Base-by-base conservation (phyloP, 2,888 invertebrate species). In the Protula sp. region DNA sequence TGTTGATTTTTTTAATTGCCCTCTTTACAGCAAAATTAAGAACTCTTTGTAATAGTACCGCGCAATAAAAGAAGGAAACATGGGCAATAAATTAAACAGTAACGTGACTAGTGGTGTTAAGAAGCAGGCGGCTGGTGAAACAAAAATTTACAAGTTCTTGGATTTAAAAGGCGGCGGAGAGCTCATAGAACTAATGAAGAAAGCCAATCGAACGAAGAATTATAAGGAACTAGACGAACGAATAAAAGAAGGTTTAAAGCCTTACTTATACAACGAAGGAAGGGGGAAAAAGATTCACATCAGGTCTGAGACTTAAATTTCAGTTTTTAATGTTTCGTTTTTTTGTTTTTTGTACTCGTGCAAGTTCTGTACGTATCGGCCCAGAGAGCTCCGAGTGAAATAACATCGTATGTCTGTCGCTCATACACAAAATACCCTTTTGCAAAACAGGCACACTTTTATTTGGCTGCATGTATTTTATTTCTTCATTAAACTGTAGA, bases 201-300 rank as follows among this genome's bases (percentile, higher is more conserved):
- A 68, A 54, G 77, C 77, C 1, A 59, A 60, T 31, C 38, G 58
- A 2, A 59, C 59, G 4, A 59, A 59, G 27, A 59, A 59, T 48
- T 59, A 59, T 55, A 57, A 47, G 4, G 59, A 94, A 82, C 86
- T 95, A 63, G 95, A 95, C 81, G 91, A 93, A 78, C 91, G 91
- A 0, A 92, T 97, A 59, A 91, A 90, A 0, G 91, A 92, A 78
- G 91, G 72, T 5, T 31, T 94, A 19, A 90, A 91, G 72, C 92
- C 92, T 0, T 94, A 92, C 80, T 83, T 98, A 27, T 97, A 97
- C 81, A 94, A 95, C 78, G 90, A 88, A 75, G 98, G 98, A 2
- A 87, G 88, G 71, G 97, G 98, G 0, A 88, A 90, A 60, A 57
- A 60, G 29, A 54, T 61, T 2, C 19, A 38, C 19, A 19, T 38